Percentiles rank a stretch among this genome's conserved stretches.
Conservation (phyloP, 2,113 vertebrate genomes). For the Sinocyclocheilus anophthalmus region DNA sequence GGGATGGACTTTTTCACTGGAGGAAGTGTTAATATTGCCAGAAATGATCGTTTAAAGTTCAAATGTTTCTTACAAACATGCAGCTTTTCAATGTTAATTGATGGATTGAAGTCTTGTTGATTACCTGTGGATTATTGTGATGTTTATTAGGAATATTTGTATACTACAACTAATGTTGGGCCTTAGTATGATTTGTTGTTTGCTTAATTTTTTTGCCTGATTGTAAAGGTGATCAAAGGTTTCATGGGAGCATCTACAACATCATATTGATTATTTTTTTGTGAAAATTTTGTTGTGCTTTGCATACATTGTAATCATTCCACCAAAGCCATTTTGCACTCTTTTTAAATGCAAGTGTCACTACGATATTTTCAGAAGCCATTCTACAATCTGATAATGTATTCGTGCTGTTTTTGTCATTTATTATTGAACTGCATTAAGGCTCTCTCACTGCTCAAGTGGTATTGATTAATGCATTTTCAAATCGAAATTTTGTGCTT, state of each 20-base stretch:
- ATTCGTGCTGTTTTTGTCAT: conserved; percentile 24
- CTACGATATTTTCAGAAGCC: conserved; percentile 26
- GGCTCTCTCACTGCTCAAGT: conserved; percentile 48
- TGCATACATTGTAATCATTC: conserved; percentile 24
- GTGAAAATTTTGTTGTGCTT: conserved; percentile 14
- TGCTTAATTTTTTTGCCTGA: conserved; percentile 15
- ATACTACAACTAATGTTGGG: conserved; percentile 16
- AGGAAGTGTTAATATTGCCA: background rate
- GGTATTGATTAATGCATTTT: conserved; percentile 60
- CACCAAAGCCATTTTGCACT: conserved; percentile 5
- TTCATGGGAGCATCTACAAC: conserved; percentile 28
- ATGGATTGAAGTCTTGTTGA: background rate
- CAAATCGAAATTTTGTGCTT: conserved; percentile 48
- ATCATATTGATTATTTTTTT: conserved; percentile 26
- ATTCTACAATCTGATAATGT: conserved; percentile 6
- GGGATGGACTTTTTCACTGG: background rate
- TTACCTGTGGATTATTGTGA: background rate
- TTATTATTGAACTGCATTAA: conserved; percentile 46
- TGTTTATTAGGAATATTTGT: conserved; percentile 17
- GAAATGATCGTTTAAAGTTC: background rate
- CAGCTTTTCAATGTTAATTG: background rate
- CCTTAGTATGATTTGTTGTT: conserved; percentile 13
- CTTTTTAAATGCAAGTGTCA: background rate
- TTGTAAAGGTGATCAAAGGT: background rate
- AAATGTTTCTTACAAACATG: background rate